A percentile compares a stretch with the other conserved stretches of the same genome.
Evolutionary conservation across 1,140 invertebrate species (phyloP).

Genomic region (Aphidius ervi): DNA sequence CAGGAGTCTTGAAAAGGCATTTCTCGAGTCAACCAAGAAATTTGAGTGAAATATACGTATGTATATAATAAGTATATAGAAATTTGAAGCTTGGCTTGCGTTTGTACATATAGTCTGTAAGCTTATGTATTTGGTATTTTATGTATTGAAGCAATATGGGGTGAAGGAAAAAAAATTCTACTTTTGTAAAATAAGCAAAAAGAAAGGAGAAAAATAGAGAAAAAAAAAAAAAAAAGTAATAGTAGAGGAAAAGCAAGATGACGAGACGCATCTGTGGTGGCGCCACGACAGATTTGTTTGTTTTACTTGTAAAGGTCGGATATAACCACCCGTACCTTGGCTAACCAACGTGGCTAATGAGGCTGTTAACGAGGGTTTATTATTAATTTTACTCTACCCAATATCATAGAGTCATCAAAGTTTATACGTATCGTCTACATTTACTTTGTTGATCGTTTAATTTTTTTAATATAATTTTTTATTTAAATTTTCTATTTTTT

Average conservation of each 20-base stretch:
- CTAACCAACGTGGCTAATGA: conserved; percentile 39
- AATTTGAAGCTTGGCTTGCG: conserved; percentile 33
- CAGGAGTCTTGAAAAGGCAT: conserved; percentile 36
- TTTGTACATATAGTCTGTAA: too few species aligned
- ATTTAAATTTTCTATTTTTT: conserved; percentile 15
- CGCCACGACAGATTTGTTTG: conserved; percentile 49
- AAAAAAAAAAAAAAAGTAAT: conserved; percentile 14
- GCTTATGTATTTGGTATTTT: background rate
- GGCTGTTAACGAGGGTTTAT: conserved; percentile 41
- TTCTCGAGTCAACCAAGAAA: conserved; percentile 12
- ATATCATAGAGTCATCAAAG: background rate
- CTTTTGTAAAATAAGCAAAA: background rate
- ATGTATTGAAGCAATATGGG: background rate
- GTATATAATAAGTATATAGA: conserved; percentile 18
- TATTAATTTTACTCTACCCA: conserved; percentile 14
- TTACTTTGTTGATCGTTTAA: conserved; percentile 25
- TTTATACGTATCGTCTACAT: too few species aligned
- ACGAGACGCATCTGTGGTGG: conserved; percentile 51
- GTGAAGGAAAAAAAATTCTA: background rate
- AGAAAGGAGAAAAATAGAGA: background rate
- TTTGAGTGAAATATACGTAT: conserved; percentile 7
- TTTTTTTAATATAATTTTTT: conserved; percentile 17
- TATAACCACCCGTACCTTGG: conserved; percentile 14
- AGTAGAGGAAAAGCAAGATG: conserved; percentile 31
- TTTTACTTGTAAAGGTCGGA: conserved; percentile 36